Evolutionary conservation across 2,113 vertebrate genomes (phyloP), one percentile per base, ranked within the genome.

Genomic region (Eleginops maclovinus): DNA sequence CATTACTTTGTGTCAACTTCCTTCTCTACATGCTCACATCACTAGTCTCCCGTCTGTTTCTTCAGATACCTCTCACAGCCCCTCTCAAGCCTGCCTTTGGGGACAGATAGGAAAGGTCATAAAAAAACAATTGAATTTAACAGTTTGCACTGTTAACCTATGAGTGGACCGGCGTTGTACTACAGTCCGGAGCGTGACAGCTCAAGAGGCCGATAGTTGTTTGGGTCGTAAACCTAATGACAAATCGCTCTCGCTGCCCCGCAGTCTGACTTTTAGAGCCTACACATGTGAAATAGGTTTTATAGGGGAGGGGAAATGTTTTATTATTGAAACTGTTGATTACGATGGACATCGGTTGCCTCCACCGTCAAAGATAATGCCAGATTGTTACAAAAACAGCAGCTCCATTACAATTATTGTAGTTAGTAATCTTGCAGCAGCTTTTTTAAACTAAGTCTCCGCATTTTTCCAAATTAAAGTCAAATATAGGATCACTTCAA

Each of bases 81-180:
- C 70, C 58, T 62, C 72, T 84, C 36, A 66, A 72, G 73, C 31
- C 59, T 65, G 85, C 75, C 88, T 72, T 84, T 78, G 81, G 88
- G 79, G 85, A 87, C 76, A 17, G 72, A 84, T 86, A 74, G 70
- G 62, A 72, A 75, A 60, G 73, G 58, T 73, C 53, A 64, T 91
- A 91, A 92, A 91, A 89, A 84, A 68, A 10, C 81, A 75, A 85
- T 91, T 87, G 87, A 82, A 86, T 88, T 87, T 85, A 88, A 90
- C 24, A 69, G 65, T 31, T 79, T 46, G 47, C 60, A 66, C 78
- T 17, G 85, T 87, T 91, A 87, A 92, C 89, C 88, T 89, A 63
- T 54, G 77, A 77, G 87, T 63, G 70, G 71, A 56, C 75, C n/a
- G 21, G 22, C 19, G 63, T 66, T 62, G 70, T 62, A 28, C 77